Evolutionary conservation across 2,113 vertebrate genomes (phyloP).

Genomic region (Oryzias javanicus): DNA sequence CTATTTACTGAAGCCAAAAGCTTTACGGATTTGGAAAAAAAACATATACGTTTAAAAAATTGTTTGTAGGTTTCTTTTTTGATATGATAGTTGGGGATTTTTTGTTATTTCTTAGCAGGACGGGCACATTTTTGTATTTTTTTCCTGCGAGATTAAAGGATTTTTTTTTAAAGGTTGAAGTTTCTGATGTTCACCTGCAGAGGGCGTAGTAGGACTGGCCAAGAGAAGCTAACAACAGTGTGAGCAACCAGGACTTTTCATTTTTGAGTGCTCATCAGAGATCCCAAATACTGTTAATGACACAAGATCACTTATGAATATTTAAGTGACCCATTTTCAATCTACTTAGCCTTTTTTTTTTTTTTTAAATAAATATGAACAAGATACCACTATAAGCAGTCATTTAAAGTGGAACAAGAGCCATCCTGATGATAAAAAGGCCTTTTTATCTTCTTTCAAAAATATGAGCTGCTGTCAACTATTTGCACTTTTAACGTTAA

Average conservation of each 20-base stretch:
- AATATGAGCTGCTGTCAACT: neutral
- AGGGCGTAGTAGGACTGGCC: slow-evolving; percentile 62
- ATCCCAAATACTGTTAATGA: slow-evolving; percentile 6
- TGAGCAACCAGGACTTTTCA: neutral
- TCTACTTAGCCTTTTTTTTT: neutral
- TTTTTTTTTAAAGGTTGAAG: neutral
- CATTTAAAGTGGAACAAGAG: neutral
- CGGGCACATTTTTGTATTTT: neutral
- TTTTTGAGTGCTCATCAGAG: slow-evolving; percentile 7
- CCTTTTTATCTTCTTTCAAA: slow-evolving; percentile 4
- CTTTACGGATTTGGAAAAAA: slow-evolving; percentile 23
- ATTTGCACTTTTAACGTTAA: neutral
- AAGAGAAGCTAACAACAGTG: slow-evolving; percentile 9
- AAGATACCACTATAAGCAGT: neutral
- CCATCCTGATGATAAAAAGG: slow-evolving; percentile 26
- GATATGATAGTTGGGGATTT: neutral
- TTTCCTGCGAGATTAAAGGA: neutral
- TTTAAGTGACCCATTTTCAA: slow-evolving; percentile 9
- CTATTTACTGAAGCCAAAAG: slow-evolving; percentile 6
- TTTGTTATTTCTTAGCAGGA: neutral
- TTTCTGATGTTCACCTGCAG: slow-evolving; percentile 51
- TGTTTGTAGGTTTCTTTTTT: neutral
- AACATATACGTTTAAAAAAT: slow-evolving; percentile 22
- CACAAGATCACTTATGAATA: slow-evolving; percentile 9
- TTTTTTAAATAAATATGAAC: too few relatives aligned